Conservation (phyloP, 1,140 invertebrate species). For the Hyphantria cunea region DNA sequence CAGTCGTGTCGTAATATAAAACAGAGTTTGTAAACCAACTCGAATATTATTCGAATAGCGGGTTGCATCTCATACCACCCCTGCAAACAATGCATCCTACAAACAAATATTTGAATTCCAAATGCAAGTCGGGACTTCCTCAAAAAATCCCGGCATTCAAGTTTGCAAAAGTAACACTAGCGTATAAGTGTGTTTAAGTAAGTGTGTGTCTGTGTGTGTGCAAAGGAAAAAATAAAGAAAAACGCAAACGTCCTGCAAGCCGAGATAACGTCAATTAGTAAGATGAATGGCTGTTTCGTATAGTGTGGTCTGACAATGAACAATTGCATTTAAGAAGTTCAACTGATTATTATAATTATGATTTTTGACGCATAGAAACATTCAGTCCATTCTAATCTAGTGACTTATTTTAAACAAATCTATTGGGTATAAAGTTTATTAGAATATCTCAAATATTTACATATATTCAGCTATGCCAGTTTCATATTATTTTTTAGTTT, state of each 20-base stretch:
- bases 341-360: not conserved
- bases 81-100: not conserved
- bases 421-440: too few species aligned
- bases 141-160: constrained; percentile 13
- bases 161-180: constrained; percentile 30
- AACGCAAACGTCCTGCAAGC: constrained; percentile 24
- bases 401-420: too few species aligned
- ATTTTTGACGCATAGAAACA: too few species aligned
- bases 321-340: not conserved
- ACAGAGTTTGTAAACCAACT: too few species aligned
- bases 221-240: constrained; percentile 38
- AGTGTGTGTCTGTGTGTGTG: constrained; percentile 10
- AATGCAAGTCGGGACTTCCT: not conserved
- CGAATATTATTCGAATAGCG: too few species aligned
- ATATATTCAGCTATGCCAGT: too few species aligned
- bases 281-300: constrained; percentile 42
- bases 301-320: constrained; percentile 8
- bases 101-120: constrained; percentile 2
- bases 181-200: too few species aligned
- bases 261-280: constrained; percentile 52
- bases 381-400: too few species aligned
- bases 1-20: too few species aligned
- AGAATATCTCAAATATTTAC: too few species aligned
- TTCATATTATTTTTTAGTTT: too few species aligned
- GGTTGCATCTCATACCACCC: not conserved